Evolutionary conservation across 2,888 invertebrate genomes (phyloP).

Genomic region (Catocala nupta): DNA sequence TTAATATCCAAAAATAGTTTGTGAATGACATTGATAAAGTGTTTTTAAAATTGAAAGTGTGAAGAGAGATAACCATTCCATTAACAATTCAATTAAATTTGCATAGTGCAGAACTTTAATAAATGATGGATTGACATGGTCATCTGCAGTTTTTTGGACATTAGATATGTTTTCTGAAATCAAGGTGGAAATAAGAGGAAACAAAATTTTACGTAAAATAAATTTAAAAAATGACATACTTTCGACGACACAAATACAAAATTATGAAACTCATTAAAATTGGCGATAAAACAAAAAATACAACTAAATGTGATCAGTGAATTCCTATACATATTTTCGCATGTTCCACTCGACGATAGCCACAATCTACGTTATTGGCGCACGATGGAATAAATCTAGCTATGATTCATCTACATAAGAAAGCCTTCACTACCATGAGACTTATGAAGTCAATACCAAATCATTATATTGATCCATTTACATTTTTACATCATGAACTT

Average conservation of each 20-base stretch:
- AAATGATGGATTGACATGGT: background rate
- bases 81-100: conserved; percentile 11
- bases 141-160: background rate
- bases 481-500: conserved; percentile 21
- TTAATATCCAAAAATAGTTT: conserved; percentile 21
- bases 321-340: conserved; percentile 23
- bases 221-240: conserved; percentile 30
- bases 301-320: conserved; percentile 21
- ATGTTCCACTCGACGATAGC: conserved; percentile 29
- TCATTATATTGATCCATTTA: conserved; percentile 22
- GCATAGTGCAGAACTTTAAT: conserved; percentile 8
- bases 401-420: conserved; percentile 40
- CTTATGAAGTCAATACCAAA: conserved; percentile 28
- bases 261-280: conserved; percentile 34
- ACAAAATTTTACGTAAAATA: conserved; percentile 22
- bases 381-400: conserved; percentile 34
- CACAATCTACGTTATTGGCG: conserved; percentile 30
- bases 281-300: conserved; percentile 37
- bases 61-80: conserved; percentile 9
- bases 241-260: conserved; percentile 25
- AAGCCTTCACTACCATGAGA: conserved; percentile 44
- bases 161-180: conserved; percentile 16
- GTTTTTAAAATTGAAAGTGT: conserved; percentile 24
- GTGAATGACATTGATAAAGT: conserved; percentile 24
- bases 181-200: conserved; percentile 9